Conservation (phyloP, 2,113 vertebrate genomes). For the Aleadryas rufinucha region DNA sequence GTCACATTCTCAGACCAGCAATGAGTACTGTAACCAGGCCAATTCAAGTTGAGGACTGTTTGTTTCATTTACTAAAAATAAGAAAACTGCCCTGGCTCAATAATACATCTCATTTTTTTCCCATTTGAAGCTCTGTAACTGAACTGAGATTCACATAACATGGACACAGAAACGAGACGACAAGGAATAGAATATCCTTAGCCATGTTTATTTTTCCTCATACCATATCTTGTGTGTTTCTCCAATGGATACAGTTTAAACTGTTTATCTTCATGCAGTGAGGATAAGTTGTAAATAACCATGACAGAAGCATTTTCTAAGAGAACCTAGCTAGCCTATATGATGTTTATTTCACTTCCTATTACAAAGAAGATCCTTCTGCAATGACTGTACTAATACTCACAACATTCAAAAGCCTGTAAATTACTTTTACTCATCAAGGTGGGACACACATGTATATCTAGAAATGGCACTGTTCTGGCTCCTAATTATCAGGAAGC, state of each 20-base stretch:
- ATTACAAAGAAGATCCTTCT: background rate
- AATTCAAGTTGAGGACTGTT: background rate
- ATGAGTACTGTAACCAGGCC: background rate
- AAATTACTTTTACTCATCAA: background rate
- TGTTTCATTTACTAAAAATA: background rate
- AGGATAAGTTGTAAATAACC: background rate
- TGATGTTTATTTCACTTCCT: background rate
- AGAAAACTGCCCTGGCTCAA: background rate
- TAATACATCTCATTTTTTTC: background rate
- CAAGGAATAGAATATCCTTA: background rate
- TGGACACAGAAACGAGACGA: background rate
- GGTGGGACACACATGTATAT: background rate
- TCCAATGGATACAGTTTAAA: background rate
- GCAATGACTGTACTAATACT: background rate
- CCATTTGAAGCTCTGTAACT: background rate
- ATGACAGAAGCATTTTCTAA: background rate
- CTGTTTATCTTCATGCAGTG: background rate
- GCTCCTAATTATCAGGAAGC: background rate
- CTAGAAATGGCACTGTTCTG: background rate
- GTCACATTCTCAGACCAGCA: background rate
- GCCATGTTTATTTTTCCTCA: background rate
- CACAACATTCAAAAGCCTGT: background rate
- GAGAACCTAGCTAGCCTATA: background rate
- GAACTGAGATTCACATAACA: background rate
- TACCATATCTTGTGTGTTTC: background rate